Evolutionary conservation across 2,113 vertebrate genomes (phyloP), one percentile per base, ranked within the genome.

Genomic region (Eptesicus fuscus): DNA sequence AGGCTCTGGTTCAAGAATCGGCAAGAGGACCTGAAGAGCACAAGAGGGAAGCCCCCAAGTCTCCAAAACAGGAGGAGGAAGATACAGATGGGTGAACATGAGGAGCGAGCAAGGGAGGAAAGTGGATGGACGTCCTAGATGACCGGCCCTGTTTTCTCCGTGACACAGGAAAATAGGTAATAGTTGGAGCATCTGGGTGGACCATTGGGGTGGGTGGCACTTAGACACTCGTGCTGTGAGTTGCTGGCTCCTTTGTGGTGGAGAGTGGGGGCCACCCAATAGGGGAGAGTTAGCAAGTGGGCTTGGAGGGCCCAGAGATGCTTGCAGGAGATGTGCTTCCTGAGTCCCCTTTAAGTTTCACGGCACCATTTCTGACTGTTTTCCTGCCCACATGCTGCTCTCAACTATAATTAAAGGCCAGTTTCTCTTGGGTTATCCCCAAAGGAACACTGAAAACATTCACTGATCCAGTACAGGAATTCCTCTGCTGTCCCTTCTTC

Each of bases 381-480:
- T 79, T 67, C 94, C 59, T 71, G 30, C 51, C 88, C 10, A 18
- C 4, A 3, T 35, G 44, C 88, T 71, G 37, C n/a, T 51, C 20
- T 84, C 51, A 30, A 59, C 80, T 59, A 7, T 53, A 35, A 23
- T 20, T 28, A 56, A 67, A 95, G 76, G 42, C 18, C 30, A 4
- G 4, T 37, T 93, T 25, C 20, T 51, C 1, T 30, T 44, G 44
- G 1, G 32, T n/a, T 10, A 17, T 37, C 2, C 42, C 44, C 9
- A 11, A n/a, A 32, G 61, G 80, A 40, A 83, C 37, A 87, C n/a
- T 76, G 28, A n/a, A 74, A 70, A 87, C 70, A 74, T 53, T 25
- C 44, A 7, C 37, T 40, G 86, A 18, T 47, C 44, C 44, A 61
- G 83, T n/a, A 53, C 30, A 95, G 87, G 73, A 89, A 95, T 93